Percentiles rank a stretch among this genome's conserved stretches.
phyloP scores from a whole-genome alignment of 2,888 invertebrate species.

The Hydraecia micacea region DNA sequence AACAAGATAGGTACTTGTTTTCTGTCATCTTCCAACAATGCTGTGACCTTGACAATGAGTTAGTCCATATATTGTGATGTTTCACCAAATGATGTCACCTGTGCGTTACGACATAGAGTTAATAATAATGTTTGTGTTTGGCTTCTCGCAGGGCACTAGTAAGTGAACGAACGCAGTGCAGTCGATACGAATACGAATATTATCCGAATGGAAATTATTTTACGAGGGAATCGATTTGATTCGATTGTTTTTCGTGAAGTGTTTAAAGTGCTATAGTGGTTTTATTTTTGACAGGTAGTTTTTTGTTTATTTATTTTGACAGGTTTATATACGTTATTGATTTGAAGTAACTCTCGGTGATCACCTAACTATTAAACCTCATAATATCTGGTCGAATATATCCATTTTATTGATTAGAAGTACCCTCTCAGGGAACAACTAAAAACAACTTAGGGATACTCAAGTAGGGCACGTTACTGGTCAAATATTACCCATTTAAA shows the following conservation, averaged over 20 bases:
- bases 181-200: slow-evolving; percentile 70
- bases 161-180: slow-evolving; percentile 74
- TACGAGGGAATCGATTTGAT: slow-evolving; percentile 56
- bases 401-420: background rate
- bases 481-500: background rate
- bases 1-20: slow-evolving; percentile 21
- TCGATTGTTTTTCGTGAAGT: slow-evolving; percentile 63
- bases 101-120: slow-evolving; percentile 81
- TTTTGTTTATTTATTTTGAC: slow-evolving; percentile 19
- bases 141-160: slow-evolving; percentile 81
- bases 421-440: background rate
- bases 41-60: slow-evolving; percentile 76
- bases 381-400: background rate
- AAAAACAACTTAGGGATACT: background rate
- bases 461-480: background rate
- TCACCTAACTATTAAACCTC: background rate
- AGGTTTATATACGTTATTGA: background rate
- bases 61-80: slow-evolving; percentile 71
- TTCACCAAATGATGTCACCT: slow-evolving; percentile 85
- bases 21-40: slow-evolving; percentile 59
- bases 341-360: background rate
- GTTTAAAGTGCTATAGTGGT: slow-evolving; percentile 32
- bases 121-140: slow-evolving; percentile 84
- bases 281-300: slow-evolving; percentile 55
- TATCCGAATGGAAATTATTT: slow-evolving; percentile 61